Evolutionary conservation across 2,797 vertebrate genomes (phyloP), one percentile per base, ranked within the genome.

Genomic region (Crossoptilon crossoptilon): DNA sequence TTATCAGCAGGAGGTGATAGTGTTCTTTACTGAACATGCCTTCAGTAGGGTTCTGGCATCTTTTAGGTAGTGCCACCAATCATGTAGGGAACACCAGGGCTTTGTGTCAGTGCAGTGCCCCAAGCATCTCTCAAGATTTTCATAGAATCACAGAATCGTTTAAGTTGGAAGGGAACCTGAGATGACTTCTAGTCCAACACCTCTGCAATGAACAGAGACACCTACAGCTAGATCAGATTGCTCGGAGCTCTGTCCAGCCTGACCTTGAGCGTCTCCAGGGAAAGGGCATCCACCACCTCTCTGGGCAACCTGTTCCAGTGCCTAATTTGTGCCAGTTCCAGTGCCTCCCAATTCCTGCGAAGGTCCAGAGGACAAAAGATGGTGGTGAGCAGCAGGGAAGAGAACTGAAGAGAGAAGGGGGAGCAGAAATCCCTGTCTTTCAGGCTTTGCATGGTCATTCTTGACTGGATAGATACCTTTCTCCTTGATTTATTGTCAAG

Each of bases 41-140:
- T 72, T 78, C 73, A 59, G 22, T 0, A 4, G 51, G 79, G 4
- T 81, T 76, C 31, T 73, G n/a, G 11, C 31, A 66, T 68, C 53
- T 87, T 2, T 66, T 48, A 21, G 2, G 26, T 37, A 55, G 12
- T 3, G 3, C 31, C 4, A 0, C 41, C 5, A 0, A 22, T 88
- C 84, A n/a, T 37, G 46, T 75, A 44, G 60, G 29, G 73, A 71
- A 88, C 93, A 67, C 9, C 10, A 11, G 14, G 8, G 23, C n/a
- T 68, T 69, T 11, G 6, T 69, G 19, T 69, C 59, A 86, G 51
- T 56, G 19, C 39, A 70, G 39, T 29, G 27, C 29, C 39, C 62
- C 33, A 76, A 60, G 24, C 2, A 6, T 9, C 58, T n/a, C 59
- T 66, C 18, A 46, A 82, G 75, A n/a, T 48, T 84, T 84, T 55